These are phyloP conservation scores for Augiades crinisus DNA, from an alignment of 2,888 invertebrate species.

Conservation along the genomic window DNA sequence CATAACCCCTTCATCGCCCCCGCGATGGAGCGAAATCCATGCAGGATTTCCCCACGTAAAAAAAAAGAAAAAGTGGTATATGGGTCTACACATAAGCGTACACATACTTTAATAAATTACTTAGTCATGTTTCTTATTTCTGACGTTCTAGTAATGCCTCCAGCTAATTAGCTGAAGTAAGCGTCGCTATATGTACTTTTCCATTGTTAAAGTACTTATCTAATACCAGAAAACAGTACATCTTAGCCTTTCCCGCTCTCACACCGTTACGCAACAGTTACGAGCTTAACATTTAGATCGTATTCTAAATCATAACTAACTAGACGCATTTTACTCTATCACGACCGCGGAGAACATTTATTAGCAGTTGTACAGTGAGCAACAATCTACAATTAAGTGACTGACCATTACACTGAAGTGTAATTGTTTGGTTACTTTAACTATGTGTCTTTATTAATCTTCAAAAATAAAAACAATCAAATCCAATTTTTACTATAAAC, in stretches of 20 bases:
- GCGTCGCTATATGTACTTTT: too few relatives aligned
- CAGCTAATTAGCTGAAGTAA: too few relatives aligned
- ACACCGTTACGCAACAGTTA: slow-evolving; percentile 12
- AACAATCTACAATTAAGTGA: slow-evolving; percentile 19
- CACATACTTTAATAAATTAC: too few relatives aligned
- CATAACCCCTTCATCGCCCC: too few relatives aligned
- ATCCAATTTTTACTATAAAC: too few relatives aligned
- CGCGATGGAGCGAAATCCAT: too few relatives aligned
- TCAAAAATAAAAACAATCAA: background rate
- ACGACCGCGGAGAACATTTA: slow-evolving; percentile 20
- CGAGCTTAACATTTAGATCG: slow-evolving; percentile 24
- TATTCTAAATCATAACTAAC: slow-evolving; percentile 29
- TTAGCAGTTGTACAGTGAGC: slow-evolving; percentile 13
- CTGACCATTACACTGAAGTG: background rate
- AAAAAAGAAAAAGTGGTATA: too few relatives aligned
- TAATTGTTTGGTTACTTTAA: background rate
- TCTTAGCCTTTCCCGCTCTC: slow-evolving; percentile 5
- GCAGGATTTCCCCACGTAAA: too few relatives aligned
- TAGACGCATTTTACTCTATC: slow-evolving; percentile 27
- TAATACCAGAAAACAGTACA: background rate
- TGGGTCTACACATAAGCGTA: too few relatives aligned
- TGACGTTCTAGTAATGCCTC: too few relatives aligned
- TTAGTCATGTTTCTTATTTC: too few relatives aligned
- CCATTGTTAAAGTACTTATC: background rate
- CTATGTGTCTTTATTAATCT: too few relatives aligned